Evolutionary conservation across 2,113 vertebrate species (phyloP).

Genomic region (Elachura formosa): DNA sequence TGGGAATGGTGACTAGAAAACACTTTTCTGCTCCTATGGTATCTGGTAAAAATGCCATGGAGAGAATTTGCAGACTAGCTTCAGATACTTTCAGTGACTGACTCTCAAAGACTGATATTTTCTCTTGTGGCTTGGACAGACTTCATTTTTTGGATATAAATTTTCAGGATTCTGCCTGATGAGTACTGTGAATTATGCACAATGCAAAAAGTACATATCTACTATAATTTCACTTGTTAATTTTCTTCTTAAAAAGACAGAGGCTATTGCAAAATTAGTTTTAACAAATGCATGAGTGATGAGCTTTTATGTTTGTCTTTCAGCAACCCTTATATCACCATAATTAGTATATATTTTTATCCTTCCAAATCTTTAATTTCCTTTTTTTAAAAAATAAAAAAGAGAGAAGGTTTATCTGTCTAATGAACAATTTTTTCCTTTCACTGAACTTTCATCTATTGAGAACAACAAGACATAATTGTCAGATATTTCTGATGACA

Average conservation of each 20-base stretch:
- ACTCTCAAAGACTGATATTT: background rate
- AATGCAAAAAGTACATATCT: background rate
- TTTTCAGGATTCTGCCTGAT: background rate
- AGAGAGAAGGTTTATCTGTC: background rate
- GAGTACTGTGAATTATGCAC: background rate
- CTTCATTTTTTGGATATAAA: background rate
- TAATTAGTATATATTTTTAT: background rate
- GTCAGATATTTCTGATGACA: background rate
- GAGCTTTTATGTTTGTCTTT: constrained; percentile 3
- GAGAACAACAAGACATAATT: background rate
- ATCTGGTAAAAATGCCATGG: background rate
- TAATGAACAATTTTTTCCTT: background rate
- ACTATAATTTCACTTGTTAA: background rate
- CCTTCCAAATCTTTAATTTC: background rate
- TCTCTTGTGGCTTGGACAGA: background rate
- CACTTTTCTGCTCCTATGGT: background rate
- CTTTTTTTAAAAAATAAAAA: background rate
- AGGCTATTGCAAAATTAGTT: background rate
- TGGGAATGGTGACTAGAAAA: background rate
- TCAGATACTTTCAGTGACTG: accelerated
- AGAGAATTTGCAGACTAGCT: background rate
- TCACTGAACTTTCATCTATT: background rate
- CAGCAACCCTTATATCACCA: background rate
- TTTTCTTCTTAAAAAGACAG: background rate
- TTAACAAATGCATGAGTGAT: background rate